Evolutionary conservation across 2,797 vertebrate species (phyloP).

Genomic region (Natrix natrix): DNA sequence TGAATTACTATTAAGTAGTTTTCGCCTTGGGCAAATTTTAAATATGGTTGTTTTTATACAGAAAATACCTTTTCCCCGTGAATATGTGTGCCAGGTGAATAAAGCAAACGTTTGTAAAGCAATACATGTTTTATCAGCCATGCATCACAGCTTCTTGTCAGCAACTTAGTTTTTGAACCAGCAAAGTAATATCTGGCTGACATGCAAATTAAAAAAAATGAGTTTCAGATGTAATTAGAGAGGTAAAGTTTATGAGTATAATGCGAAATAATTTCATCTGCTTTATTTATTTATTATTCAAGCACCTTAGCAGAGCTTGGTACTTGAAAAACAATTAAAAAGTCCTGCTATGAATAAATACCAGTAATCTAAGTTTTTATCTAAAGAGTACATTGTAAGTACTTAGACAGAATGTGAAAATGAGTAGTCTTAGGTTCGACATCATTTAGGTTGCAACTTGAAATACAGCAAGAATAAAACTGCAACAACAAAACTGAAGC

Average conservation of each 20-base stretch:
- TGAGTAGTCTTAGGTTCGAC: not conserved
- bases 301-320: not conserved
- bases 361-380: not conserved
- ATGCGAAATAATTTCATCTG: not conserved
- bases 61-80: not conserved
- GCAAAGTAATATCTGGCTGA: not conserved
- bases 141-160: not conserved
- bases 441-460: not conserved
- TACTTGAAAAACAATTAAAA: not conserved
- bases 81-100: not conserved
- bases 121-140: not conserved
- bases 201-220: not conserved
- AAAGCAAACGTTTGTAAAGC: conserved; percentile 8
- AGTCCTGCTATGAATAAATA: not conserved
- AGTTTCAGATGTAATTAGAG: conserved; percentile 18
- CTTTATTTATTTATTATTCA: not conserved
- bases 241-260: not conserved
- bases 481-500: not conserved
- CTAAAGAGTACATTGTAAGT: not conserved
- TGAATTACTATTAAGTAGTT: not conserved
- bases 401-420: not conserved
- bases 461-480: not conserved
- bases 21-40: not conserved
- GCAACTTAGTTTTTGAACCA: not conserved
- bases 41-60: not conserved